Evolutionary conservation across 2,888 invertebrate genomes (phyloP).

Genomic region (Drosophila formosana): DNA sequence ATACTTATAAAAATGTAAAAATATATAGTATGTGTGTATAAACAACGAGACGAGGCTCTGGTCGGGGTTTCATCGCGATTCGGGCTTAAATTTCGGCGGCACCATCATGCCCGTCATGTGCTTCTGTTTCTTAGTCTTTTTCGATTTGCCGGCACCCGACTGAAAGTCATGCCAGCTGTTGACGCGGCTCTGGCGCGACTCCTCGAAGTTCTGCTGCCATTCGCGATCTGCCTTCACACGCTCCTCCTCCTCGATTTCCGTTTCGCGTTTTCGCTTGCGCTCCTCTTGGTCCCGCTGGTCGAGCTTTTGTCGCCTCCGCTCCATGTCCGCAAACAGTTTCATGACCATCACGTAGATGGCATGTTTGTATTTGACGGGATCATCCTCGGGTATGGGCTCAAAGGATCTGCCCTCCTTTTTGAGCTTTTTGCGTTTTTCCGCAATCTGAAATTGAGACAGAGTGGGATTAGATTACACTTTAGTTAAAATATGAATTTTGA

Average conservation of each 20-base stretch:
- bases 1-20: slow-evolving; percentile 79
- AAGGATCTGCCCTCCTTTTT: slow-evolving; percentile 94
- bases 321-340: slow-evolving; percentile 98
- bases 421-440: slow-evolving; percentile 96
- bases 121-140: slow-evolving; percentile 91
- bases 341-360: slow-evolving; percentile 99
- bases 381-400: slow-evolving; percentile 94
- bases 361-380: slow-evolving; percentile 94
- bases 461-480: background rate
- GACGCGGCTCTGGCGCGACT: slow-evolving; percentile 95
- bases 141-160: slow-evolving; percentile 87
- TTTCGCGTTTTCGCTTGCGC: slow-evolving; percentile 96
- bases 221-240: slow-evolving; percentile 95
- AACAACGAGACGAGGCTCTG: slow-evolving; percentile 17
- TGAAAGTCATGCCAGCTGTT: slow-evolving; percentile 97
- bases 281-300: slow-evolving; percentile 97
- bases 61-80: slow-evolving; percentile 89
- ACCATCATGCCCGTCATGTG: slow-evolving; percentile 92
- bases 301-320: slow-evolving; percentile 94
- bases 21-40: slow-evolving; percentile 51
- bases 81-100: slow-evolving; percentile 97
- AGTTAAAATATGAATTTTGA: too few species aligned
- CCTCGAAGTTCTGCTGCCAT: slow-evolving; percentile 99
- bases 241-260: slow-evolving; percentile 96
- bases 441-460: slow-evolving; percentile 87